Conservation (phyloP, 2,113 vertebrate genomes). For the Neodontobutis hainanensis region DNA sequence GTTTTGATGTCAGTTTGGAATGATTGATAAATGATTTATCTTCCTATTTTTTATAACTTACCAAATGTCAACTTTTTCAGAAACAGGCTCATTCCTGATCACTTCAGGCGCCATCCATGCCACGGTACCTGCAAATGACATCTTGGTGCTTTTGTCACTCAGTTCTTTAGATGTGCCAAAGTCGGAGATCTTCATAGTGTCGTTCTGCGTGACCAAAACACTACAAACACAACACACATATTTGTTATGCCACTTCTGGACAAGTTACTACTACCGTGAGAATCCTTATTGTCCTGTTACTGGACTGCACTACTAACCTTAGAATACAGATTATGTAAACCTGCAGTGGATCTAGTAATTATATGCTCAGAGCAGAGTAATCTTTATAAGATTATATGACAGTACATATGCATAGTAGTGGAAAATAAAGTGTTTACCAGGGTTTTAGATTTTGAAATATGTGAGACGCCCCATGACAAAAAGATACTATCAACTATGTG, state of each 20-base stretch:
- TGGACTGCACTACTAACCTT: too few species aligned
- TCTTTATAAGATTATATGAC: slow-evolving; percentile 2
- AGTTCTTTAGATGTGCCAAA: slow-evolving; percentile 99
- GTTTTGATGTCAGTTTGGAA: not conserved
- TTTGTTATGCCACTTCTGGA: not conserved
- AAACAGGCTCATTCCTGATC: slow-evolving; percentile 96
- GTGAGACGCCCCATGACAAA: too few species aligned
- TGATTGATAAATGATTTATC: not conserved
- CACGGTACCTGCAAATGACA: slow-evolving; percentile 98
- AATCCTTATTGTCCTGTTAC: too few species aligned
- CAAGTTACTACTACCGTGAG: too few species aligned
- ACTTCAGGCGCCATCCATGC: slow-evolving; percentile 99
- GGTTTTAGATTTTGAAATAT: too few species aligned
- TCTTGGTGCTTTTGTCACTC: slow-evolving; percentile 98
- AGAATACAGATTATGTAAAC: not conserved
- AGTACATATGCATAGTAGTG: not conserved
- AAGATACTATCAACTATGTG: too few species aligned
- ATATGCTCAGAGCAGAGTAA: not conserved
- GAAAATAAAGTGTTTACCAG: too few species aligned
- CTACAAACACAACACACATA: slow-evolving; percentile 63
- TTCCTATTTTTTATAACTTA: slow-evolving; percentile 69
- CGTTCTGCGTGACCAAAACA: slow-evolving; percentile 95
- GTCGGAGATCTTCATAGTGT: slow-evolving; percentile 97
- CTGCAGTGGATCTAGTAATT: not conserved
- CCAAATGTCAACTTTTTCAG: slow-evolving; percentile 99